phyloP scores from a whole-genome alignment of 2,888 invertebrate species.

The Thymelicus sylvestris region DNA sequence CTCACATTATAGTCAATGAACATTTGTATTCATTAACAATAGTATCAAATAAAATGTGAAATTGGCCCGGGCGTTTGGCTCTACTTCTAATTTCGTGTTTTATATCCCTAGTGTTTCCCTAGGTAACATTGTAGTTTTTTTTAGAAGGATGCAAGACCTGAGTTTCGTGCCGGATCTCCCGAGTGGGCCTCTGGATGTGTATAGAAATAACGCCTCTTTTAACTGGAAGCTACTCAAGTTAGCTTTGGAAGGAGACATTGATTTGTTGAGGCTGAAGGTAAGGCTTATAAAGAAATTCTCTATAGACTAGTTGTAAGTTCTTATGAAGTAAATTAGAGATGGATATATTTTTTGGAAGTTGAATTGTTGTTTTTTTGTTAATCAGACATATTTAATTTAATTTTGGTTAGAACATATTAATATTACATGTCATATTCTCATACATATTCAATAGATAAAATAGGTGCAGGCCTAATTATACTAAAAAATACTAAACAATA shows the following conservation, averaged over 20 bases:
- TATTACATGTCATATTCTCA: no score
- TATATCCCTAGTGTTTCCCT: not conserved
- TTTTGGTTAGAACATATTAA: no score
- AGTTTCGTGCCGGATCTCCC: constrained; percentile 88
- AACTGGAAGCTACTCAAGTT: constrained; percentile 94
- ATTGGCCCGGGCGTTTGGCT: not conserved
- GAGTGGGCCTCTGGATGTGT: constrained; percentile 90
- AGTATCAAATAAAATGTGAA: constrained; percentile 26
- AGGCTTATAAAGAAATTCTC: constrained; percentile 43
- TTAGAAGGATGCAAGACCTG: constrained; percentile 78
- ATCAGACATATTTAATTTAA: no score
- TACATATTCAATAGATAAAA: no score
- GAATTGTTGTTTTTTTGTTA: no score
- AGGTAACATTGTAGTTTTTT: constrained; percentile 47
- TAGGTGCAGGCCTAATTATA: no score
- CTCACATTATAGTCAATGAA: constrained; percentile 18
- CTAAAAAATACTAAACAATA: no score
- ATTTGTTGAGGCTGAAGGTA: constrained; percentile 91
- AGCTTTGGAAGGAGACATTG: constrained; percentile 90
- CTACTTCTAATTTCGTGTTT: constrained; percentile 3
- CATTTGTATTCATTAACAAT: constrained; percentile 22
- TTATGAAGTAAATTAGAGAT: no score
- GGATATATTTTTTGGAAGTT: no score
- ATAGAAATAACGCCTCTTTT: constrained; percentile 91
- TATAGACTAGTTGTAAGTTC: no score